These are phyloP conservation scores for Cacoxenus indagator DNA, from an alignment of 2,888 invertebrate species.

Conservation along the genomic window DNA sequence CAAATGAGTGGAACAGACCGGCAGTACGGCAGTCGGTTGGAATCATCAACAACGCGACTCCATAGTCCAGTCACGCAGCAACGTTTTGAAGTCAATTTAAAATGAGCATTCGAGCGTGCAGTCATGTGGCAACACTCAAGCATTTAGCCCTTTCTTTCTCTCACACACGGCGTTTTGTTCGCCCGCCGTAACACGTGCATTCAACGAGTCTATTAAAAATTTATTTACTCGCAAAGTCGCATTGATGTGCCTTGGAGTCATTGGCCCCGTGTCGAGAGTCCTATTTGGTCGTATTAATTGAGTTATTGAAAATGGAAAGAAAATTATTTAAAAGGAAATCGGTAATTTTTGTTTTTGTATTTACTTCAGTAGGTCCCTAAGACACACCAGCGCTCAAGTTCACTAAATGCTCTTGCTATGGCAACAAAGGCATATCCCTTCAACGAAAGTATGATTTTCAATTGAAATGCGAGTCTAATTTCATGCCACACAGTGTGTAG, in stretches of 20 bases:
- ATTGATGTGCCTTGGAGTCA: background rate
- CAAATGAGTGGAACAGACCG: background rate
- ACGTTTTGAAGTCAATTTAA: slow-evolving; percentile 64
- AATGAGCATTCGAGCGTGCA: slow-evolving; percentile 63
- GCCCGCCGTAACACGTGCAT: background rate
- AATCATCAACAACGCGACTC: slow-evolving; percentile 18
- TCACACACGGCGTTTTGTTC: background rate
- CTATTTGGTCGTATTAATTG: background rate
- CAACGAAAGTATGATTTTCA: slow-evolving; percentile 8
- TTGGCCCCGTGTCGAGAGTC: background rate
- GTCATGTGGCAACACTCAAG: slow-evolving; percentile 44
- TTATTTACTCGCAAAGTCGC: slow-evolving; percentile 20
- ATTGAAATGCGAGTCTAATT: slow-evolving; percentile 52
- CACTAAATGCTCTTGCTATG: background rate
- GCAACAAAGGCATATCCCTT: background rate
- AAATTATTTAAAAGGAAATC: no score
- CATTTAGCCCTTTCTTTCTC: background rate
- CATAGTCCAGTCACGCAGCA: slow-evolving; percentile 60
- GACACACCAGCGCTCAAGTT: no score
- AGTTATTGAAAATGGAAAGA: background rate
- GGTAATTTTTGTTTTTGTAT: no score
- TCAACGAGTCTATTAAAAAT: background rate
- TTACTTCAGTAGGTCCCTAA: no score
- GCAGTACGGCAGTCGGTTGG: background rate
- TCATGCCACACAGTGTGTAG: slow-evolving; percentile 44